Percentiles rank a stretch among this genome's conserved stretches.
Conservation (phyloP, 2,797 vertebrate species). For the Poeciliopsis presidionis region DNA sequence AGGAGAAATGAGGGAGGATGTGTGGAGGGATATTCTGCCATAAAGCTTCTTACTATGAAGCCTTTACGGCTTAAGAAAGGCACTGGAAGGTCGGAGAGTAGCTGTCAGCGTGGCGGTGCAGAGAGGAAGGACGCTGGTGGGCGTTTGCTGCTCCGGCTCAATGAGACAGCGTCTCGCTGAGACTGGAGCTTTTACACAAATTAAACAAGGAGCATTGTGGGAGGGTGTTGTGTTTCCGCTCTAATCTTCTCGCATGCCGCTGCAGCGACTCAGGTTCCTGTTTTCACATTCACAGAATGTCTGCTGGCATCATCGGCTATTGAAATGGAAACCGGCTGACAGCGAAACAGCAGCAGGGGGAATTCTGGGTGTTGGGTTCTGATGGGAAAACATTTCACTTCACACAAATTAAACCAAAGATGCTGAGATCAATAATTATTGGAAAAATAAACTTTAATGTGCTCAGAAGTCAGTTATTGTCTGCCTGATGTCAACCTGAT, state of each 20-base stretch:
- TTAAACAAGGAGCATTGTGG: slow-evolving; percentile 41
- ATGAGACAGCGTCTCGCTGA: slow-evolving; percentile 21
- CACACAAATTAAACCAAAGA: slow-evolving; percentile 12
- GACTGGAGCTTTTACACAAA: slow-evolving; percentile 36
- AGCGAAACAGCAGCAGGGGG: slow-evolving; percentile 2
- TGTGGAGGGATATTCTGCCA: slow-evolving; percentile 48
- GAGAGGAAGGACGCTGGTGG: not conserved
- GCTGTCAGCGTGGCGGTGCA: slow-evolving; percentile 36
- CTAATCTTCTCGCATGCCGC: slow-evolving; percentile 47
- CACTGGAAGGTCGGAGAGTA: slow-evolving; percentile 62
- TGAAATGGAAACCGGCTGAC: slow-evolving; percentile 55
- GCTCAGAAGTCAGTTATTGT: slow-evolving; percentile 41
- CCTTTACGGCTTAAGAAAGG: slow-evolving; percentile 68
- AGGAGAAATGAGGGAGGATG: slow-evolving; percentile 38
- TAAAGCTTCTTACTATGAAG: slow-evolving; percentile 77
- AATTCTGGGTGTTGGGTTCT: slow-evolving; percentile 28
- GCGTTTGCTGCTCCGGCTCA: not conserved
- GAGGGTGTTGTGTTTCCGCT: slow-evolving; percentile 39
- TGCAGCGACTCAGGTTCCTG: slow-evolving; percentile 49
- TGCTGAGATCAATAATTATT: not conserved
- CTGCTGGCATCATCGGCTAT: slow-evolving; percentile 48
- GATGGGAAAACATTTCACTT: slow-evolving; percentile 7
- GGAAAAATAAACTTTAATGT: slow-evolving; percentile 19
- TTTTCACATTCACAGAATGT: slow-evolving; percentile 65
- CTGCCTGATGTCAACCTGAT: slow-evolving; percentile 38